phyloP scores from a whole-genome alignment of 2,888 invertebrate genomes.

The Platycnemis pennipes region DNA sequence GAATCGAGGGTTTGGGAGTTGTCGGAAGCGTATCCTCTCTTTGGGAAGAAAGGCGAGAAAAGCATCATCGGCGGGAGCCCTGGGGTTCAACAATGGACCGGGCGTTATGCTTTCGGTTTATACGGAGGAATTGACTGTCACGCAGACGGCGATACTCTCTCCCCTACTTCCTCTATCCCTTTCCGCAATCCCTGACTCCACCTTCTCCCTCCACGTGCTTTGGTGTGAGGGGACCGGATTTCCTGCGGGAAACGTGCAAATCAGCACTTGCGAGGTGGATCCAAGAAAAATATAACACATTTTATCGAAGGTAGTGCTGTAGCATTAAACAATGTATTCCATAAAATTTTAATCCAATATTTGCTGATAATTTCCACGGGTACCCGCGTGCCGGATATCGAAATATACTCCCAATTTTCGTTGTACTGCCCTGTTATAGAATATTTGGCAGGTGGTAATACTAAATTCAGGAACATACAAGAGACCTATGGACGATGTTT shows the following conservation, averaged over 20 bases:
- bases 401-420: no score
- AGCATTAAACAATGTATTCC: not conserved
- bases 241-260: not conserved
- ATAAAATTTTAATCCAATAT: not conserved
- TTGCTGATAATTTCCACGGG: not conserved
- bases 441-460: no score
- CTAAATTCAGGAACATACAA: no score
- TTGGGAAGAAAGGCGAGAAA: constrained; percentile 58
- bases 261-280: not conserved
- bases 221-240: not conserved
- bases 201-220: not conserved
- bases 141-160: constrained; percentile 48
- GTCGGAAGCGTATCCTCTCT: constrained; percentile 50
- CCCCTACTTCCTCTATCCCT: not conserved
- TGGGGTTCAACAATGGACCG: constrained; percentile 28
- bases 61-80: constrained; percentile 39
- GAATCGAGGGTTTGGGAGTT: constrained; percentile 32
- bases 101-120: constrained; percentile 58
- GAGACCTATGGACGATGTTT: no score
- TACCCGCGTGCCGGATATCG: no score
- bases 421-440: no score
- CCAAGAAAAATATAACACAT: not conserved
- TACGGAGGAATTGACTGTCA: constrained; percentile 66
- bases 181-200: not conserved
- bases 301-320: not conserved